Conservation (phyloP, 2,797 vertebrate species). For the Pseudomugil tenellus region DNA sequence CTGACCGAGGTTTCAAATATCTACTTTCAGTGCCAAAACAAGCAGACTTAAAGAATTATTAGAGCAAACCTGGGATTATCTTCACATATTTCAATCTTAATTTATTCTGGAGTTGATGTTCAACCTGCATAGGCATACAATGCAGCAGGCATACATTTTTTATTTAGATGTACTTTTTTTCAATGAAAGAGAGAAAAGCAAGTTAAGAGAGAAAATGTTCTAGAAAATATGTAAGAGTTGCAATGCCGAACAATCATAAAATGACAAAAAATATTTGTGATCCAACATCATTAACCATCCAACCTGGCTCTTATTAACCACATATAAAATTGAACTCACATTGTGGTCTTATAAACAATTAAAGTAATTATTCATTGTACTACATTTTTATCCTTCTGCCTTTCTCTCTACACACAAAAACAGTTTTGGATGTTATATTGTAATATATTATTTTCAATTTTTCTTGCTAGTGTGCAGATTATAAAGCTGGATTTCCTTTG, state of each 20-base stretch:
- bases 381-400: neutral
- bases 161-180: neutral
- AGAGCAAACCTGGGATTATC: too few species aligned
- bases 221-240: neutral
- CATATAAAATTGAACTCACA: constrained; percentile 4
- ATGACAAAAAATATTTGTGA: neutral
- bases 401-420: neutral
- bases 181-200: neutral
- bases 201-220: neutral
- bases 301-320: neutral
- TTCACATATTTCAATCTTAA: too few species aligned
- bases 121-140: too few species aligned
- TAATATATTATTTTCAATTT: constrained; percentile 29
- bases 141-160: too few species aligned
- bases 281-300: neutral
- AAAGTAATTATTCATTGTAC: neutral
- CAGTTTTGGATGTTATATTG: constrained; percentile 35
- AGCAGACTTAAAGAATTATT: too few species aligned
- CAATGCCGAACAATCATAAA: constrained; percentile 8
- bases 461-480: constrained; percentile 42
- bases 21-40: too few species aligned
- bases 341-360: neutral
- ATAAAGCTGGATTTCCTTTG: constrained; percentile 52
- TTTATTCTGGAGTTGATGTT: too few species aligned
- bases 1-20: too few species aligned